Conservation (phyloP, 1,140 invertebrate genomes). For the Listronotus bonariensis region DNA sequence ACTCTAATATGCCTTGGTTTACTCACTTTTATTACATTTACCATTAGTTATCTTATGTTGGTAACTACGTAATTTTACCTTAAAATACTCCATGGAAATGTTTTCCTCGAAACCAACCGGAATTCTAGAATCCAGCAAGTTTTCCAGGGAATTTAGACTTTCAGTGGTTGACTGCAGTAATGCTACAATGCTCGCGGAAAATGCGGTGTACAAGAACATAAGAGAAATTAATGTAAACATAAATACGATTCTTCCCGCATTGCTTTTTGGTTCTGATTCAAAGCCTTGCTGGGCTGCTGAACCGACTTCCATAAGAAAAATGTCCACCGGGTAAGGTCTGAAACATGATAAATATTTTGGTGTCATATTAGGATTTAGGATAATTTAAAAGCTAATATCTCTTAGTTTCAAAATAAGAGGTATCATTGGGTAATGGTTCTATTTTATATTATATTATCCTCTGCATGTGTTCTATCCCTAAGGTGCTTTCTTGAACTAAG, state of each 20-base stretch:
- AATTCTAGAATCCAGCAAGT: constrained; percentile 60
- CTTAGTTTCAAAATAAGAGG: too few species aligned
- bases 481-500: too few species aligned
- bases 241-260: constrained; percentile 47
- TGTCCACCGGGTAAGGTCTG: constrained; percentile 21
- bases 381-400: neutral
- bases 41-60: too few species aligned
- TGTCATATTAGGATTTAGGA: neutral
- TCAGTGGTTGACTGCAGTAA: constrained; percentile 58
- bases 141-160: constrained; percentile 55
- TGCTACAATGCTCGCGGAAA: constrained; percentile 56
- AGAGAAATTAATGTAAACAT: constrained; percentile 49
- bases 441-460: too few species aligned
- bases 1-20: too few species aligned
- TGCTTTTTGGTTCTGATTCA: constrained; percentile 57
- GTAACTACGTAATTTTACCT: too few species aligned
- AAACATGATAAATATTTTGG: neutral
- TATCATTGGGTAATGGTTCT: too few species aligned
- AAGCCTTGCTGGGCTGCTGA: constrained; percentile 27
- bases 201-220: constrained; percentile 53
- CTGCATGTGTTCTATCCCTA: too few species aligned
- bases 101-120: constrained; percentile 62
- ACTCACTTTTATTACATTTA: too few species aligned
- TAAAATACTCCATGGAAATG: constrained; percentile 64
- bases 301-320: constrained; percentile 27